Evolutionary conservation across 2,797 vertebrate genomes (phyloP).

Genomic region (Parambassis ranga): DNA sequence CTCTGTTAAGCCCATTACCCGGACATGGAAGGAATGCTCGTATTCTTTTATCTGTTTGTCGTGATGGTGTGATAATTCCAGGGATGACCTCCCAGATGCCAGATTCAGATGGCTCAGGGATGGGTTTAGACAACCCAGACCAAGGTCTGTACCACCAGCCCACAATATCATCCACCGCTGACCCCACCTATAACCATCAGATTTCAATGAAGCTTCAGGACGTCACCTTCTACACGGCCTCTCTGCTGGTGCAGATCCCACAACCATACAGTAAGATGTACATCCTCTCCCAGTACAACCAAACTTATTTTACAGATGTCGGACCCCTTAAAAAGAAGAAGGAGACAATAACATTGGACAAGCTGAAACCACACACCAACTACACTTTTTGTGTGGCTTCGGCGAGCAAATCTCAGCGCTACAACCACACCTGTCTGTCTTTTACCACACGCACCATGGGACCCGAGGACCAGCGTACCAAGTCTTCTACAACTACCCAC

Average conservation of each 20-base stretch:
- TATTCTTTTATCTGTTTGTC: slow-evolving; percentile 90
- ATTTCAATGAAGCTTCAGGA: slow-evolving; percentile 87
- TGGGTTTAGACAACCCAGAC: slow-evolving; percentile 73
- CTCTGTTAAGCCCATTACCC: slow-evolving; percentile 88
- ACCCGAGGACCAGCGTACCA: slow-evolving; percentile 81
- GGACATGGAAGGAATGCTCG: slow-evolving; percentile 89
- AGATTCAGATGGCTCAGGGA: slow-evolving; percentile 90
- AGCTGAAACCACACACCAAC: slow-evolving; percentile 90
- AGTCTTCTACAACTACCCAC: slow-evolving; percentile 94
- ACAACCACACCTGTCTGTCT: slow-evolving; percentile 95
- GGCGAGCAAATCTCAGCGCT: slow-evolving; percentile 89
- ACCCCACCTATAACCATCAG: slow-evolving; percentile 85
- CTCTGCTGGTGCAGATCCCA: slow-evolving; percentile 91
- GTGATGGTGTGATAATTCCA: slow-evolving; percentile 87
- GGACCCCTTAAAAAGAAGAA: slow-evolving; percentile 90
- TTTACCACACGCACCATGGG: slow-evolving; percentile 89
- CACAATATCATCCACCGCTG: slow-evolving; percentile 82
- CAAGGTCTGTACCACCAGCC: slow-evolving; percentile 84
- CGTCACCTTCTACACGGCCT: slow-evolving; percentile 87
- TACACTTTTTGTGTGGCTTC: slow-evolving; percentile 97
- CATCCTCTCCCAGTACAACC: slow-evolving; percentile 93
- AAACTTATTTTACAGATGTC: slow-evolving; percentile 88
- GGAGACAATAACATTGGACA: slow-evolving; percentile 88
- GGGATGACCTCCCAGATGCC: slow-evolving; percentile 86
- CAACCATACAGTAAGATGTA: slow-evolving; percentile 97